phyloP scores from a whole-genome alignment of 2,797 vertebrate genomes.

The Dermochelys coriacea region DNA sequence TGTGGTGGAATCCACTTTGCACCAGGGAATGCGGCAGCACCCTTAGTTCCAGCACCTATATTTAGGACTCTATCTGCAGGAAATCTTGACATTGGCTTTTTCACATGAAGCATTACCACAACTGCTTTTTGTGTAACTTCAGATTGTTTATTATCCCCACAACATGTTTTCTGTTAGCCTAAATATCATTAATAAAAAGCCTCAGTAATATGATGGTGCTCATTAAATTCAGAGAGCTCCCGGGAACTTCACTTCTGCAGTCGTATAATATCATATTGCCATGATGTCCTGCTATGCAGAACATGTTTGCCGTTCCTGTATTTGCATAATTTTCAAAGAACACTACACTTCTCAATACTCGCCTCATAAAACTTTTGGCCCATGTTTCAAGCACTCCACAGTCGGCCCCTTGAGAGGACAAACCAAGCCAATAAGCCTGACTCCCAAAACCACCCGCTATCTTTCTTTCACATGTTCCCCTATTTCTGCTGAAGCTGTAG shows the following conservation, averaged over 20 bases:
- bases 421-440: not conserved
- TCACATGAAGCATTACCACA: not conserved
- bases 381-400: not conserved
- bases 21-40: too few species aligned
- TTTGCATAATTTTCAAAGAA: not conserved
- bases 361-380: not conserved
- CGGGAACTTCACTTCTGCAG: not conserved
- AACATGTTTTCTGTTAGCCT: not conserved
- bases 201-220: not conserved
- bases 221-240: not conserved
- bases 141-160: not conserved
- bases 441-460: not conserved
- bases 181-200: not conserved
- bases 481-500: not conserved
- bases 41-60: too few species aligned
- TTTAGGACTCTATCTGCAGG: not conserved
- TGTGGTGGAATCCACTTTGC: too few species aligned
- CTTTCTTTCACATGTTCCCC: not conserved
- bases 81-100: not conserved
- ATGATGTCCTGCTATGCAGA: not conserved
- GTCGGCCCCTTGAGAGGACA: not conserved
- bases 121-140: slow-evolving; percentile 41
- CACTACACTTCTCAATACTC: not conserved
- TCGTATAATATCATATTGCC: not conserved
- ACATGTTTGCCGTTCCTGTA: not conserved